Conservation (phyloP, 2,888 invertebrate species). For the Megastigmus dorsalis region DNA sequence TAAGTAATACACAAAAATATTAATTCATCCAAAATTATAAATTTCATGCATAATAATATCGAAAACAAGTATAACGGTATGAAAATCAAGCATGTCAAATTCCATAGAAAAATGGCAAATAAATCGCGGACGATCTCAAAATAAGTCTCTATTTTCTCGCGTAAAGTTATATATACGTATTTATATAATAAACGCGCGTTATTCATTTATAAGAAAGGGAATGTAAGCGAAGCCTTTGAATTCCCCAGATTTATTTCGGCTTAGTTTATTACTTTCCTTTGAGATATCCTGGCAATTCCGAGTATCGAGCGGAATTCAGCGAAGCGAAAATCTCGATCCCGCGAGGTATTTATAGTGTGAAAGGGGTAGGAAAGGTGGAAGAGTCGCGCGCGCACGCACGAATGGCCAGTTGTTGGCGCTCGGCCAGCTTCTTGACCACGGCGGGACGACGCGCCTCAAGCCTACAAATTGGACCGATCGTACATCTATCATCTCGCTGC, state of each 20-base stretch:
- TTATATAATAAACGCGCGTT: constrained; percentile 12
- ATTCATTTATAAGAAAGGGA: constrained; percentile 20
- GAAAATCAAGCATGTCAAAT: too few species aligned
- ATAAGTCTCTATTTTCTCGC: too few species aligned
- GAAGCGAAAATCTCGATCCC: constrained; percentile 52
- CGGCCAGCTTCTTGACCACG: constrained; percentile 35
- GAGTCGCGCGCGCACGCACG: constrained; percentile 2
- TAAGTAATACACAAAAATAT: constrained; percentile 7
- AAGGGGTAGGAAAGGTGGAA: constrained; percentile 39
- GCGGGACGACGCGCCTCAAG: neutral
- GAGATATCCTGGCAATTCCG: constrained; percentile 30
- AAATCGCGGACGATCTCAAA: too few species aligned
- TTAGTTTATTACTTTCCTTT: constrained; percentile 44
- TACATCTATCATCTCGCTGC: constrained; percentile 32
- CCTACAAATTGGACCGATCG: constrained; percentile 46
- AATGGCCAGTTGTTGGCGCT: too few species aligned
- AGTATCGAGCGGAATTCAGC: constrained; percentile 47
- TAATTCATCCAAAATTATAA: too few species aligned
- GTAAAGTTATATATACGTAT: too few species aligned
- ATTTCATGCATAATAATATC: too few species aligned
- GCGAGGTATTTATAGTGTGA: constrained; percentile 50
- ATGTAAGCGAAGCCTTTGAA: constrained; percentile 35
- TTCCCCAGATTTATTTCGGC: constrained; percentile 33
- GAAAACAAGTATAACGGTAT: too few species aligned
- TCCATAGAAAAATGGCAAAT: too few species aligned